phyloP scores from a whole-genome alignment of 53 echinoderm and acorn worm species.

The Echinometra lucunter region DNA sequence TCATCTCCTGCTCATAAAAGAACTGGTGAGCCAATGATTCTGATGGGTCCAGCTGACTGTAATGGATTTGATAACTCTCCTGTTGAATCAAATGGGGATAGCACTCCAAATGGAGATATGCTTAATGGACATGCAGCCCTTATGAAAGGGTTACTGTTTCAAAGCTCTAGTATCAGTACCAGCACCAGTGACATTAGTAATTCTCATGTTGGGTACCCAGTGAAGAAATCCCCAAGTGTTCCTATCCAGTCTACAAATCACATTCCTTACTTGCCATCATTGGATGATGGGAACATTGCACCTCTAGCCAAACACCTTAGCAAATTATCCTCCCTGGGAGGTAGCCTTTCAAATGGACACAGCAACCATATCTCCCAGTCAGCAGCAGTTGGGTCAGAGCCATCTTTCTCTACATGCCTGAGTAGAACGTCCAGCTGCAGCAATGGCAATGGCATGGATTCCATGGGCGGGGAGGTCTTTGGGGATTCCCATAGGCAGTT shows the following conservation, averaged over 20 bases:
- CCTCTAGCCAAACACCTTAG: conserved; percentile 49
- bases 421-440: conserved; percentile 67
- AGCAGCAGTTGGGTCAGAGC: conserved; percentile 29
- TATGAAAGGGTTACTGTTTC: conserved; percentile 51
- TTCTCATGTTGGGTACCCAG: conserved; percentile 71
- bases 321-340: conserved; percentile 24
- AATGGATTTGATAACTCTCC: conserved; percentile 71
- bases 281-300: neutral
- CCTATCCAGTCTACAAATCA: conserved; percentile 28
- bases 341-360: conserved; percentile 44
- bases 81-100: conserved; percentile 28
- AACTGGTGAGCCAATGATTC: conserved; percentile 43
- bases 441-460: conserved; percentile 32
- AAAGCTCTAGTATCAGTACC: conserved; percentile 88
- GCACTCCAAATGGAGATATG: conserved; percentile 61
- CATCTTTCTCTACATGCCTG: conserved; percentile 59
- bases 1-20: conserved; percentile 57
- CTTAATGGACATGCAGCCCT: conserved; percentile 54
- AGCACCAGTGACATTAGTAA: conserved; percentile 92
- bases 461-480: neutral
- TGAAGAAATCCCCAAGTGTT: conserved; percentile 42
- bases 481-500: conserved; percentile 69
- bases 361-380: conserved; percentile 18
- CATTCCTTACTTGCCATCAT: conserved; percentile 62
- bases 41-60: conserved; percentile 2